Percentiles rank a stretch among this genome's conserved stretches.
phyloP scores from a whole-genome alignment of 2,797 vertebrate genomes.

The Prunella strophiata region DNA sequence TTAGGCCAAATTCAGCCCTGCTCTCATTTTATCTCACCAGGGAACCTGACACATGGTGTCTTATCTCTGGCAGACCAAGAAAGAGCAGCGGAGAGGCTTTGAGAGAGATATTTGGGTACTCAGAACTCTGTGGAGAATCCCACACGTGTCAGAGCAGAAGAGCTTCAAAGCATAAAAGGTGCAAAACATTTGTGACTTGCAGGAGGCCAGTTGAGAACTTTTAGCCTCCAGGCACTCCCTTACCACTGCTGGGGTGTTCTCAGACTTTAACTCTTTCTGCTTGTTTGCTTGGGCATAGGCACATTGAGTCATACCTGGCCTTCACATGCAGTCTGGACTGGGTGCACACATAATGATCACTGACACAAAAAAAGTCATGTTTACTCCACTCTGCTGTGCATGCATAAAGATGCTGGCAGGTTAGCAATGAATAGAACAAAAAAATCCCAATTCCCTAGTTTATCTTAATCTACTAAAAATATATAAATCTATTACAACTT shows the following conservation, averaged over 20 bases:
- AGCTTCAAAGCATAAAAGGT: conserved; percentile 32
- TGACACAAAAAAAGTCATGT: not conserved
- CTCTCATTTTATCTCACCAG: not conserved
- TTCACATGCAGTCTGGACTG: not conserved
- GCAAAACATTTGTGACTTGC: conserved; percentile 49
- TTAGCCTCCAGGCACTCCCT: not conserved
- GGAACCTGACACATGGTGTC: not conserved
- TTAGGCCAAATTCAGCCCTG: not conserved
- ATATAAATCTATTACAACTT: not conserved
- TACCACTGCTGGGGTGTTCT: not conserved
- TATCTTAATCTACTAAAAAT: not conserved
- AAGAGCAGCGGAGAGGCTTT: not conserved
- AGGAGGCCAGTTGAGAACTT: not conserved
- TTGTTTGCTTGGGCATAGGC: not conserved
- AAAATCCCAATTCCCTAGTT: not conserved
- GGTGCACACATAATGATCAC: not conserved
- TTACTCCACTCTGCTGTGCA: not conserved
- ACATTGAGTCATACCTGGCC: not conserved
- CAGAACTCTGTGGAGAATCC: conserved; percentile 3
- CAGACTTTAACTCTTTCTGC: conserved; percentile 25
- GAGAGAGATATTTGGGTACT: not conserved
- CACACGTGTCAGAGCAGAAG: conserved; percentile 28
- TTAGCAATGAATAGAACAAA: not conserved
- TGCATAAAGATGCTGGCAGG: not conserved
- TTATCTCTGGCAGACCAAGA: conserved; percentile 23